These are phyloP conservation scores for Daktulosphaira vitifoliae DNA, from an alignment of 1,140 invertebrate species.

Conservation along the genomic window DNA sequence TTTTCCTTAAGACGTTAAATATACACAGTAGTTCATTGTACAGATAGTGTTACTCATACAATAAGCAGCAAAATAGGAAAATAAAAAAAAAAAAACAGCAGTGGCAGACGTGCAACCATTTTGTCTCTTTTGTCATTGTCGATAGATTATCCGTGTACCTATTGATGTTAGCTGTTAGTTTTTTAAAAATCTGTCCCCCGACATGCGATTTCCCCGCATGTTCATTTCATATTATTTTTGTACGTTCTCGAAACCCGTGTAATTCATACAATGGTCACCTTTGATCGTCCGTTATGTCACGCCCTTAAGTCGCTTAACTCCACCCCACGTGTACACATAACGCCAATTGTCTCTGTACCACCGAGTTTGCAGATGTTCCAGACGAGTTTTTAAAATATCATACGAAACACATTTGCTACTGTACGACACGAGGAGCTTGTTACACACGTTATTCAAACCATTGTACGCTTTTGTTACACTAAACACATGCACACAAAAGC, in stretches of 20 bases:
- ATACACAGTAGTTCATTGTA: too few relatives aligned
- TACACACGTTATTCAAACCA: too few relatives aligned
- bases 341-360: neutral
- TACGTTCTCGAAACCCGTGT: constrained; percentile 5
- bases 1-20: too few relatives aligned
- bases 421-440: neutral
- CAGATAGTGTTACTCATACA: too few relatives aligned
- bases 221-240: neutral
- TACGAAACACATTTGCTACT: constrained; percentile 14
- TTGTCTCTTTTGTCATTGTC: constrained; percentile 14
- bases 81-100: too few relatives aligned
- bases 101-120: constrained; percentile 15
- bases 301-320: constrained; percentile 30
- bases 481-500: too few relatives aligned
- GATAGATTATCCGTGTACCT: constrained; percentile 24
- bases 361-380: constrained; percentile 20
- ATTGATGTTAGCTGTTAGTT: constrained; percentile 19
- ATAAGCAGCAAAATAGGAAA: too few relatives aligned
- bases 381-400: constrained; percentile 29
- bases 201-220: neutral
- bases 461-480: too few relatives aligned
- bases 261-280: constrained; percentile 30
- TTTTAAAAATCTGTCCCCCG: neutral
- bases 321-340: neutral
- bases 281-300: constrained; percentile 24